Base-by-base conservation (phyloP, 2,113 vertebrate species). In the Oreocharis arfaki region DNA sequence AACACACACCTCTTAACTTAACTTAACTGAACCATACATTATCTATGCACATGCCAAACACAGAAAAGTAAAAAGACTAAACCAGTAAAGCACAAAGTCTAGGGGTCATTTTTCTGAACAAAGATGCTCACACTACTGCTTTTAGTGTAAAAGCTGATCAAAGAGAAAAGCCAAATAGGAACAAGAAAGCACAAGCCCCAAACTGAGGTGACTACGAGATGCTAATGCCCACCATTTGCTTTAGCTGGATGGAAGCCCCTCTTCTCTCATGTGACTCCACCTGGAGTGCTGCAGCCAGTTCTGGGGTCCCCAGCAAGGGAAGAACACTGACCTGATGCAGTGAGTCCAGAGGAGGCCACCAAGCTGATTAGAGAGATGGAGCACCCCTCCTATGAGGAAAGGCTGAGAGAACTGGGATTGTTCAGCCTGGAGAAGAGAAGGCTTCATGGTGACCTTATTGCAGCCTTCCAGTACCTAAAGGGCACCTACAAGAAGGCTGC, bases 241-340 rank as follows among this genome's bases (percentile, higher is more conserved):
- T 77, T 27, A n/a, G 65, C n/a, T 32, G 33, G 22, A 16, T 9
- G 11, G 37, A 86, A 77, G 3, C 18, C 15, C 4, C 27, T 2
- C 35, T n/a, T 11, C 37, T 74, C 44, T 37, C 37, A 28, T 44
- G 44, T 13, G 37, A 65, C 22, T 27, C 50, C 22, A 44, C 8
- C 37, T 52, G 22, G 10, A 44, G 32, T 24, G 19, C 27, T 65
- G 33, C 44, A 74, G 53, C 27, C 8, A 28, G 2, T 19, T 81
- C 44, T 50, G 32, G 22, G 12, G 22, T 44, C 60, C 23, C 13
- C 23, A 67, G 37, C 27, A 57, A 14, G 49, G 18, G 22, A 65
- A 57, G 8, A 9, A 52, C 27, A 52, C 16, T 0, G 0, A 10
- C 4, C 12, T 27, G 22, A 16, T 42, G 6, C 10, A 55, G 33